Conservation (phyloP, 37 sponge, comb jelly and placozoan species). For the Ianthella basta region DNA sequence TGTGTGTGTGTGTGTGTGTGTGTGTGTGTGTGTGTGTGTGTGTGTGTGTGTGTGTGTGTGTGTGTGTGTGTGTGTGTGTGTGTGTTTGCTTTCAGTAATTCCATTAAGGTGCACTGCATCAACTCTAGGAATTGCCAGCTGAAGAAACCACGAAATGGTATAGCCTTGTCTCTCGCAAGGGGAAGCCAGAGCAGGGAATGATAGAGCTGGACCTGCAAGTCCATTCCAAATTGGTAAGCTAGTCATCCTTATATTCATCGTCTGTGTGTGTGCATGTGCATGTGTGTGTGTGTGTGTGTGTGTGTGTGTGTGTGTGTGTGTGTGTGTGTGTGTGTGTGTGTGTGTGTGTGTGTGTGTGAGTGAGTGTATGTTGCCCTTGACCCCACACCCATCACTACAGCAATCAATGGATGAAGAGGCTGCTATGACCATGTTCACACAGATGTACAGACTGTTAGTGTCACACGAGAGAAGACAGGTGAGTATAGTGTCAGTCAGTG, state of each 20-base stretch:
- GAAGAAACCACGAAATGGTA: slow-evolving; percentile 18
- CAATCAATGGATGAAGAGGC: slow-evolving; percentile 2
- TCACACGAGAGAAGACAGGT: neutral
- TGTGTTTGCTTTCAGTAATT: neutral
- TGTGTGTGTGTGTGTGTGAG: no score
- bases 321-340: no score
- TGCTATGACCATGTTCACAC: neutral
- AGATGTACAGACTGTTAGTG: slow-evolving; percentile 1
- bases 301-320: no score
- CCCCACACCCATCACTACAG: no score
- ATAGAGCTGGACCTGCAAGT: neutral
- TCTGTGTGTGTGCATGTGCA: no score
- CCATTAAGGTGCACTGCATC: neutral
- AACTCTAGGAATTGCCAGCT: neutral
- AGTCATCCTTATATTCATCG: neutral
- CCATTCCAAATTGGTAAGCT: slow-evolving; percentile 5
- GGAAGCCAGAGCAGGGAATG: slow-evolving; percentile 21
- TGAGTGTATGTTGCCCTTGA: no score
- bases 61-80: slow-evolving; percentile 28
- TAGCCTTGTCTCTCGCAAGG: neutral
- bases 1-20: no score
- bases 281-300: no score
- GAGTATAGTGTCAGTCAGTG: neutral
- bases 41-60: slow-evolving; percentile 19
- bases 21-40: no score